These are phyloP conservation scores for Drosophila suzukii DNA, from an alignment of 1,140 invertebrate species.

Conservation along the genomic window DNA sequence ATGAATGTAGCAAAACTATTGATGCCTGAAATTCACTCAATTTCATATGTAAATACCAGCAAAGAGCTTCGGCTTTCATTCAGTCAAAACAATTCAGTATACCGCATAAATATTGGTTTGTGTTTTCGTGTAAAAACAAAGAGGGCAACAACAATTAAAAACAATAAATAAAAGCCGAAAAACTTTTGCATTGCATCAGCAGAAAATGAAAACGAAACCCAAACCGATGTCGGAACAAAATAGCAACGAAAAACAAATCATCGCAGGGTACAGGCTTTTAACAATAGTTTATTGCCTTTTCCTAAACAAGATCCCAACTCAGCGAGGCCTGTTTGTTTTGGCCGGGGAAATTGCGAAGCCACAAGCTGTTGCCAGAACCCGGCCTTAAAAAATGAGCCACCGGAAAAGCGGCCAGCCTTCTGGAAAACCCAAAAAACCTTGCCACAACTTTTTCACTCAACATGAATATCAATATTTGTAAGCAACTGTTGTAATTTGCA, in stretches of 20 bases:
- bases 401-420: background rate
- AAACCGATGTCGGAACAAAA: slow-evolving; percentile 15
- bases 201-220: slow-evolving; percentile 30
- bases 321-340: slow-evolving; percentile 4
- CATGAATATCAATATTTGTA: slow-evolving; percentile 75
- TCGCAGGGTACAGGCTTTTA: slow-evolving; percentile 29
- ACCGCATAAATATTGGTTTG: slow-evolving; percentile 1
- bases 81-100: slow-evolving; percentile 16
- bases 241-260: slow-evolving; percentile 42
- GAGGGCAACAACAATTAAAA: slow-evolving; percentile 47
- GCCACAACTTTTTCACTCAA: slow-evolving; percentile 33
- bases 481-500: slow-evolving; percentile 75
- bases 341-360: slow-evolving; percentile 32
- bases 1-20: slow-evolving; percentile 13
- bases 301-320: slow-evolving; percentile 33
- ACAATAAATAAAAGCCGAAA: slow-evolving; percentile 43
- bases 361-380: slow-evolving; percentile 59
- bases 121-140: slow-evolving; percentile 35
- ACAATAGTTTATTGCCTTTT: slow-evolving; percentile 55
- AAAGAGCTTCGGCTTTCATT: slow-evolving; percentile 9
- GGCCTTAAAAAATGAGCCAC: slow-evolving; percentile 3
- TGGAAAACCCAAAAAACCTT: slow-evolving; percentile 4
- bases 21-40: background rate
- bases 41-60: slow-evolving; percentile 26
- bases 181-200: slow-evolving; percentile 42